Evolutionary conservation across 2,888 invertebrate species (phyloP).

Genomic region (Ormia ochracea): DNA sequence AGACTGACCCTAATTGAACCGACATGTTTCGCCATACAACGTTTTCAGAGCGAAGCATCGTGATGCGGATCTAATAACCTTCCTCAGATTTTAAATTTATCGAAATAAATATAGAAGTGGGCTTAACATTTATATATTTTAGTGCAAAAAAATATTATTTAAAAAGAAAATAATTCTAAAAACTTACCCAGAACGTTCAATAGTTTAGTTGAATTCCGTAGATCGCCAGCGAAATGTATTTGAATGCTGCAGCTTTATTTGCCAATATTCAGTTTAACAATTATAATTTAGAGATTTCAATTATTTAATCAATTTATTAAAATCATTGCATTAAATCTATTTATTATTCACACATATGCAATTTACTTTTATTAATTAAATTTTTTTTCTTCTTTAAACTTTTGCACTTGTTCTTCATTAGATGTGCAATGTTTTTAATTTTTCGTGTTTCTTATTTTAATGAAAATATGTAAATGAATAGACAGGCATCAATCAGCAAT

Average conservation of each 20-base stretch:
- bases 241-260: neutral
- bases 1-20: too few relatives aligned
- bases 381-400: constrained; percentile 19
- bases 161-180: too few relatives aligned
- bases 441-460: neutral
- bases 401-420: constrained; percentile 36
- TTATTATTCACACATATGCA: neutral
- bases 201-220: neutral
- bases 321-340: neutral
- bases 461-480: constrained; percentile 22
- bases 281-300: constrained; percentile 16
- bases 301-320: constrained; percentile 9
- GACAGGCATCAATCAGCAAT: constrained; percentile 31
- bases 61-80: too few relatives aligned
- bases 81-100: too few relatives aligned
- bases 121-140: too few relatives aligned
- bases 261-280: neutral
- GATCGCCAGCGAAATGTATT: neutral
- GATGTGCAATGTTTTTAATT: constrained; percentile 16
- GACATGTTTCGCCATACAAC: too few relatives aligned
- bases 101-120: too few relatives aligned
- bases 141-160: too few relatives aligned
- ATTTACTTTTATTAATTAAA: neutral
- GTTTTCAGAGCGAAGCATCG: too few relatives aligned
- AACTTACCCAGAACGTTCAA: too few relatives aligned